Evolutionary conservation across 1,140 invertebrate species (phyloP).

Genomic region (Drosophila elegans): DNA sequence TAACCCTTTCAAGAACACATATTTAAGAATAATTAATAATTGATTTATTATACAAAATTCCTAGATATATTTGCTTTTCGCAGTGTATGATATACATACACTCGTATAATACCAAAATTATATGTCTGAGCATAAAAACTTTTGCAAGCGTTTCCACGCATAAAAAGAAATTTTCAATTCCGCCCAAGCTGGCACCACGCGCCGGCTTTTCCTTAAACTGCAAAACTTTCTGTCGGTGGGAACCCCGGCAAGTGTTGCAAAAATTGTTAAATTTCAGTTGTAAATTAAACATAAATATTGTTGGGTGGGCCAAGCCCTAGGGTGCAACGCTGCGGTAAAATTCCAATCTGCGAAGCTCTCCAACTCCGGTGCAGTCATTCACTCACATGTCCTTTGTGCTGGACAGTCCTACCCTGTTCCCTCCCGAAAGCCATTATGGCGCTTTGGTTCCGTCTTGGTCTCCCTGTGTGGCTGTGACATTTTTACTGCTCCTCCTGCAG

Average conservation of each 20-base stretch:
- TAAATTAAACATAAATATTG: conserved; percentile 78
- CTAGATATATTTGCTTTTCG: background rate
- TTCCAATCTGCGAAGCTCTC: conserved; percentile 24
- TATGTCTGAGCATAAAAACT: conserved; percentile 76
- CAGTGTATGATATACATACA: conserved; percentile 16
- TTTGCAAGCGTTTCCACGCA: conserved; percentile 58
- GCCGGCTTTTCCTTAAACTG: conserved; percentile 16
- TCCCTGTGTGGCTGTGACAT: conserved; percentile 35
- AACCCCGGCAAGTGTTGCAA: conserved; percentile 52
- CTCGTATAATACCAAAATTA: conserved; percentile 62
- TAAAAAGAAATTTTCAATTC: conserved; percentile 77
- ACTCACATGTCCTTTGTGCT: conserved; percentile 46
- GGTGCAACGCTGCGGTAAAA: conserved; percentile 23
- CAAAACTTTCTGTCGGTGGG: conserved; percentile 29
- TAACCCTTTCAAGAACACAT: too few relatives aligned
- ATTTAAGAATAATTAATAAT: too few relatives aligned
- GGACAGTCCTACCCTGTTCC: conserved; percentile 6
- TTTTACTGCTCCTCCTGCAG: conserved; percentile 44
- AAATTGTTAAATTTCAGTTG: conserved; percentile 63
- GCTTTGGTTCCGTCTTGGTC: conserved; percentile 28
- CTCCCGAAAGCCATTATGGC: conserved; percentile 24
- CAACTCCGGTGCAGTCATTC: conserved; percentile 16
- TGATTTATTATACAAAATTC: too few relatives aligned
- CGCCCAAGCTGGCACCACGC: conserved; percentile 19
- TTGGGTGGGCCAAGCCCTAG: conserved; percentile 20